These are phyloP conservation scores for Seira sanloemensis DNA, from an alignment of 2,888 invertebrate genomes.

Conservation along the genomic window DNA sequence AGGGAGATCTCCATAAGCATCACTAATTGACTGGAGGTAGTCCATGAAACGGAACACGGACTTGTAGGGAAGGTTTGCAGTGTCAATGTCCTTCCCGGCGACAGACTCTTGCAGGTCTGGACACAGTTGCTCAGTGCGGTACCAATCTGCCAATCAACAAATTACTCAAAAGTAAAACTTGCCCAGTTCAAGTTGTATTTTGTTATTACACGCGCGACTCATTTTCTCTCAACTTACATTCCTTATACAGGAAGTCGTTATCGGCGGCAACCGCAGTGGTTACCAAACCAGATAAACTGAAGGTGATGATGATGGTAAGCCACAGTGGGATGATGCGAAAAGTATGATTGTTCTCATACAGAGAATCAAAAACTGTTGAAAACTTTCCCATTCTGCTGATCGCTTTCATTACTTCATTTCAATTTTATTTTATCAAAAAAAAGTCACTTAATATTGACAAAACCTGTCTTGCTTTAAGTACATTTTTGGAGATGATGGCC, in stretches of 20 bases:
- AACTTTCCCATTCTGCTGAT: background rate
- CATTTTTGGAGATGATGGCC: background rate
- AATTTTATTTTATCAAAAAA: background rate
- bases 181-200: too few relatives aligned
- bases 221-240: conserved; percentile 18
- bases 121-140: conserved; percentile 62
- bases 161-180: background rate
- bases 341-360: background rate
- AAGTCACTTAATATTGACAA: background rate
- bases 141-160: conserved; percentile 43
- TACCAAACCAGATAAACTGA: background rate
- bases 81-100: conserved; percentile 61
- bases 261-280: background rate
- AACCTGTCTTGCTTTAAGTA: too few relatives aligned
- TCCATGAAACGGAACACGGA: conserved; percentile 64
- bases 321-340: background rate
- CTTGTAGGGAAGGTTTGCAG: conserved; percentile 66
- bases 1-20: conserved; percentile 39
- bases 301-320: background rate
- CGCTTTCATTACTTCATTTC: background rate
- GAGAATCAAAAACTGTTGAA: background rate
- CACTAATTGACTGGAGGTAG: conserved; percentile 25
- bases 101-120: conserved; percentile 65
- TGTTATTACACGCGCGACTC: too few relatives aligned
- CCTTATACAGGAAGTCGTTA: conserved; percentile 37